Percentiles rank a stretch among this genome's conserved stretches.
Conservation (phyloP, 2,888 invertebrate species). For the Torymus tubicola region DNA sequence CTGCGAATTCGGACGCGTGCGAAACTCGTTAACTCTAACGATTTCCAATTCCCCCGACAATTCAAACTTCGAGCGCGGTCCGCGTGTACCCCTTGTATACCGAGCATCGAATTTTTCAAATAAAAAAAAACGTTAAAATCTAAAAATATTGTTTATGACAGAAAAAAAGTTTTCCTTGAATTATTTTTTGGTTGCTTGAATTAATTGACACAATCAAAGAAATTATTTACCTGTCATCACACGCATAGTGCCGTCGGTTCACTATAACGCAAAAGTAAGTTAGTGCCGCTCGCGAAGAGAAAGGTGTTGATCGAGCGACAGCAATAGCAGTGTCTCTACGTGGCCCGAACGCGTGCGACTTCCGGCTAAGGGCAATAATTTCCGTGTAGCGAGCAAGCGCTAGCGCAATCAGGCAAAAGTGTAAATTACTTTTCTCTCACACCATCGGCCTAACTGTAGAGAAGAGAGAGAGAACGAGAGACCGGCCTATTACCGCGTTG, state of each 20-base stretch:
- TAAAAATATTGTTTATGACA: background rate
- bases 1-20: conserved; percentile 32
- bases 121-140: background rate
- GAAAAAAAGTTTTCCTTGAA: background rate
- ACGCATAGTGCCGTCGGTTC: background rate
- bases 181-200: too few relatives aligned
- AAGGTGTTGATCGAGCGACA: conserved; percentile 35
- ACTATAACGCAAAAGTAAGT: conserved; percentile 24
- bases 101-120: background rate
- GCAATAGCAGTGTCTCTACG: background rate
- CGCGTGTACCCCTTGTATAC: background rate
- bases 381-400: conserved; percentile 15
- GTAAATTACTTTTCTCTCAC: conserved; percentile 64
- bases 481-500: conserved; percentile 33
- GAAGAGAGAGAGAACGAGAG: conserved; percentile 13
- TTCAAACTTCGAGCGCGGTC: conserved; percentile 19
- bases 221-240: conserved; percentile 8
- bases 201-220: background rate
- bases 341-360: conserved; percentile 42
- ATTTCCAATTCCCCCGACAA: conserved; percentile 47
- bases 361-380: conserved; percentile 60
- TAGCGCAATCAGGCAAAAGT: conserved; percentile 66
- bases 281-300: conserved; percentile 14
- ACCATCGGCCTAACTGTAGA: conserved; percentile 59
- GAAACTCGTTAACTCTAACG: conserved; percentile 53